A percentile compares a stretch with the other conserved stretches of the same genome.
Evolutionary conservation across 1,140 invertebrate genomes (phyloP).

Genomic region (Drosophila grimshawi): DNA sequence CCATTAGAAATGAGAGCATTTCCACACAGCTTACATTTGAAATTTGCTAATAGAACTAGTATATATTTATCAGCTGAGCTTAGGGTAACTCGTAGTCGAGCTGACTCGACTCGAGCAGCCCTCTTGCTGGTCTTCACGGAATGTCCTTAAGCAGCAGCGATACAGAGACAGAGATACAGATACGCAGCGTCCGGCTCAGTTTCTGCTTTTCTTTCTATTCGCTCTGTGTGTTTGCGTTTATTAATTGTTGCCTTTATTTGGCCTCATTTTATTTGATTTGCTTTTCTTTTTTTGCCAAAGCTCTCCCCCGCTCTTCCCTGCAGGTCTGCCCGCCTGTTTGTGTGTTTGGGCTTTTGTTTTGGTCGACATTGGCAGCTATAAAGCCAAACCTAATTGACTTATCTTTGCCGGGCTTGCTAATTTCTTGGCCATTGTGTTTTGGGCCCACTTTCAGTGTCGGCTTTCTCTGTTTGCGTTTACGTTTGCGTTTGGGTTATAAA

Average conservation of each 20-base stretch:
- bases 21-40: too few relatives aligned
- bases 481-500: constrained; percentile 64
- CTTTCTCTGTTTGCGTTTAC: neutral
- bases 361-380: constrained; percentile 72
- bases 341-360: constrained; percentile 49
- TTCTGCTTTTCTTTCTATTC: constrained; percentile 45
- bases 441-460: constrained; percentile 18
- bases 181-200: constrained; percentile 48
- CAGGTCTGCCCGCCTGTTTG: neutral
- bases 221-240: constrained; percentile 72
- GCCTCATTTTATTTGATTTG: constrained; percentile 83
- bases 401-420: constrained; percentile 81
- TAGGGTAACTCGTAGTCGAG: too few relatives aligned
- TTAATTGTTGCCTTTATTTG: constrained; percentile 82
- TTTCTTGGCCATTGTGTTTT: constrained; percentile 77
- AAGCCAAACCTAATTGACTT: constrained; percentile 84
- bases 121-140: constrained; percentile 7
- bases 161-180: constrained; percentile 16
- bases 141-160: constrained; percentile 47
- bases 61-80: too few relatives aligned
- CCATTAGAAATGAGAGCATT: too few relatives aligned
- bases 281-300: constrained; percentile 64
- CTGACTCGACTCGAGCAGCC: too few relatives aligned
- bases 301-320: neutral
- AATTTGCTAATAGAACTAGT: too few relatives aligned